Evolutionary conservation across 2,797 vertebrate genomes (phyloP).

Genomic region (Nannoperca australis): DNA sequence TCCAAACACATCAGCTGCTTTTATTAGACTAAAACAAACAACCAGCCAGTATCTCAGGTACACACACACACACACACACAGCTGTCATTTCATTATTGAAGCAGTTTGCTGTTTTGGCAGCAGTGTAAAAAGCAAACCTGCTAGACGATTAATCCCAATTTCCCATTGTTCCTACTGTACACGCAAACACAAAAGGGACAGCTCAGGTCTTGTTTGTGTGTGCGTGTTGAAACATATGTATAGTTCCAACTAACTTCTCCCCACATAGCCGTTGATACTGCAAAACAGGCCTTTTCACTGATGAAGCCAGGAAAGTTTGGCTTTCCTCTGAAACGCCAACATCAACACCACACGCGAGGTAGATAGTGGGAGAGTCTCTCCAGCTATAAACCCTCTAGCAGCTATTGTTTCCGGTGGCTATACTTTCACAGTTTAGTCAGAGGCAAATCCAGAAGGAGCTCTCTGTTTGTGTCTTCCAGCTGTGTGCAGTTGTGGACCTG

Average conservation of each 20-base stretch:
- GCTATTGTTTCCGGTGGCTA: slow-evolving; percentile 61
- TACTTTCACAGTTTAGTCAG: slow-evolving; percentile 61
- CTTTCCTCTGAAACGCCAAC: slow-evolving; percentile 2
- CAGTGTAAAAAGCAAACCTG: slow-evolving; percentile 1
- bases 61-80: slow-evolving; percentile 25
- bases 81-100: slow-evolving; percentile 29
- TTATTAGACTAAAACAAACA: slow-evolving; percentile 46
- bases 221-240: slow-evolving; percentile 17
- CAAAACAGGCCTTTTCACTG: slow-evolving; percentile 23
- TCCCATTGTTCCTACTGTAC: slow-evolving; percentile 18
- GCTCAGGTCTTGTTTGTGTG: slow-evolving; percentile 6
- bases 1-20: slow-evolving; percentile 39
- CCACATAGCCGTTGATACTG: background rate
- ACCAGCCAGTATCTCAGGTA: background rate
- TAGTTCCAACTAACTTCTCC: background rate
- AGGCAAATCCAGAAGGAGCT: slow-evolving; percentile 44
- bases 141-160: slow-evolving; percentile 30
- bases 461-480: slow-evolving; percentile 27
- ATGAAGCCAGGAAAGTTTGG: slow-evolving; percentile 40
- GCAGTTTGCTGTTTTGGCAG: slow-evolving; percentile 4
- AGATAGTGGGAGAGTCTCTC: slow-evolving; percentile 3
- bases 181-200: slow-evolving; percentile 1
- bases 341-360: too few species aligned
- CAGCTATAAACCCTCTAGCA: slow-evolving; percentile 45
- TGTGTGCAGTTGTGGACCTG: slow-evolving; percentile 40